phyloP scores from a whole-genome alignment of 2,888 invertebrate genomes.

The Eilema depressum region DNA sequence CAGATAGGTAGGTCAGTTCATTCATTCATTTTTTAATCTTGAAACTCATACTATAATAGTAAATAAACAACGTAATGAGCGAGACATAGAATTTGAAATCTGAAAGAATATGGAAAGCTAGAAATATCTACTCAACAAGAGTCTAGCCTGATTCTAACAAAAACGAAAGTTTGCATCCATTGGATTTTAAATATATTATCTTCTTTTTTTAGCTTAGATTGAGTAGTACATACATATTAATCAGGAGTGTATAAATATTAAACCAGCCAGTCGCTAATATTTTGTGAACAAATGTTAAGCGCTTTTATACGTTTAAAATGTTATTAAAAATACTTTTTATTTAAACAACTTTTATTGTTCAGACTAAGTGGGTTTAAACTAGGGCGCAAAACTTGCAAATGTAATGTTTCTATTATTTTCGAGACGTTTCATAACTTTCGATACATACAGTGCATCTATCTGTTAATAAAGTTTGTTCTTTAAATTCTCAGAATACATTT shows the following conservation, averaged over 20 bases:
- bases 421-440: not conserved
- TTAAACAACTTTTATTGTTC: not conserved
- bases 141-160: not conserved
- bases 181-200: not conserved
- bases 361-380: not conserved
- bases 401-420: constrained; percentile 3
- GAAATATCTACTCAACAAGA: not conserved
- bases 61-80: not conserved
- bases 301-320: not conserved
- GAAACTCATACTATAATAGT: not conserved
- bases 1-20: no score
- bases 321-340: not conserved
- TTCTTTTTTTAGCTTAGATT: not conserved
- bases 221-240: constrained; percentile 4
- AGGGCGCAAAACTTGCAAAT: not conserved
- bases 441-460: no score
- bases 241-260: not conserved
- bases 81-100: not conserved
- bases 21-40: no score
- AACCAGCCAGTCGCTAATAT: not conserved
- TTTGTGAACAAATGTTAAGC: not conserved
- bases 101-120: constrained; percentile 1
- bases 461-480: no score
- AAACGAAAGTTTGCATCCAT: constrained; percentile 1
- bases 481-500: no score